phyloP scores from a whole-genome alignment of 2,888 invertebrate species.

The Athrips mouffetella region DNA sequence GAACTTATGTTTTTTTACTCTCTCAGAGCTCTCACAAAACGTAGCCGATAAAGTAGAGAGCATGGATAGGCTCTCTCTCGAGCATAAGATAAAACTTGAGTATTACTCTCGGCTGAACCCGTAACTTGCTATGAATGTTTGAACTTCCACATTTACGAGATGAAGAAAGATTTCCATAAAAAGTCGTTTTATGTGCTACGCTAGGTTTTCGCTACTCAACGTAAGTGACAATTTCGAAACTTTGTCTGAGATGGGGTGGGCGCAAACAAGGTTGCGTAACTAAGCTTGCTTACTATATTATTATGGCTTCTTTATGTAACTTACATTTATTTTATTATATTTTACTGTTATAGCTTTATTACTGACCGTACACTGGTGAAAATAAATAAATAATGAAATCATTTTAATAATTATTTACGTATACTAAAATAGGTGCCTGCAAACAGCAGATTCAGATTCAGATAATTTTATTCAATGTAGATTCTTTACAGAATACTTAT shows the following conservation, averaged over 20 bases:
- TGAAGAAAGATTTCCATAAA: constrained; percentile 19
- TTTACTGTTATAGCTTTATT: too few species aligned
- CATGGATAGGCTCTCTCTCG: neutral
- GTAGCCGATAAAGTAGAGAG: constrained; percentile 5
- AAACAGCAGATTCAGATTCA: too few species aligned
- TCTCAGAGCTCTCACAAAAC: constrained; percentile 7
- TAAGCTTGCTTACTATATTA: neutral
- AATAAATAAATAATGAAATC: too few species aligned
- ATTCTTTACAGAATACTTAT: too few species aligned
- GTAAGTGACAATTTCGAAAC: constrained; percentile 15
- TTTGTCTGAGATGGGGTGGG: neutral
- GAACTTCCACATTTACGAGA: constrained; percentile 15
- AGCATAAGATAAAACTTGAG: constrained; percentile 12
- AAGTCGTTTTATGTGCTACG: constrained; percentile 14
- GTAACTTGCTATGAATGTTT: constrained; percentile 19
- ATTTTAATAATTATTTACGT: too few species aligned
- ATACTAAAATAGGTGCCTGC: too few species aligned
- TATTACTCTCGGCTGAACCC: constrained; percentile 12
- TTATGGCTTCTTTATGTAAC: neutral
- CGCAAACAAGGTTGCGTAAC: constrained; percentile 12
- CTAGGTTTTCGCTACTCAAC: constrained; percentile 11
- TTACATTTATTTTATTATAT: neutral
- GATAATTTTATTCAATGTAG: too few species aligned
- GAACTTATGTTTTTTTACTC: neutral
- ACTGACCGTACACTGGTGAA: too few species aligned